These are phyloP conservation scores for Novumbra hubbsi DNA, from an alignment of 2,797 vertebrate species.

Conservation along the genomic window DNA sequence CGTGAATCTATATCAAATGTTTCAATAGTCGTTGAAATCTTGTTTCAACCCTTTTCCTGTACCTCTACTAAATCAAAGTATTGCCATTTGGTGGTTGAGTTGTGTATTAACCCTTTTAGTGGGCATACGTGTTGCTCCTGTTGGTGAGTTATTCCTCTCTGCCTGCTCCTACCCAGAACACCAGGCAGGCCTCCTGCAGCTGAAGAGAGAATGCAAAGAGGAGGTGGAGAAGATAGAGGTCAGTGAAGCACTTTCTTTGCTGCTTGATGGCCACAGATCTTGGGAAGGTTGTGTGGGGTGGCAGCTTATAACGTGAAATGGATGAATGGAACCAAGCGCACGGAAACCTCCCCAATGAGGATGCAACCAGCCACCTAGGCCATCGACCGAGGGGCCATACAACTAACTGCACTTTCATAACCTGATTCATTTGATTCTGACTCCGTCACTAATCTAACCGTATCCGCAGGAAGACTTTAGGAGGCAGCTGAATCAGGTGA, in stretches of 20 bases:
- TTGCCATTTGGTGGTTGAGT: conserved; percentile 1
- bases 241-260: conserved; percentile 25
- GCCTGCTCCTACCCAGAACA: conserved; percentile 79
- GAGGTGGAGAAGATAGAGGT: conserved; percentile 90
- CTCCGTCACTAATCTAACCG: not conserved
- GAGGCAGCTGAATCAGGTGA: conserved; percentile 77
- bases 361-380: no score
- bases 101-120: not conserved
- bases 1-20: no score
- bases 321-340: no score
- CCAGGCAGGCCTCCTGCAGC: conserved; percentile 90
- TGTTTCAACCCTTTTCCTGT: no score
- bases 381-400: no score
- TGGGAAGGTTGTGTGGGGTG: no score
- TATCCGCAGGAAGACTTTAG: conserved; percentile 81
- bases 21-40: no score
- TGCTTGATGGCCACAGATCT: not conserved
- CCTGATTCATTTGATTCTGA: no score
- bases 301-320: no score
- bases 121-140: no score
- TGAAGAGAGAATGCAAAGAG: conserved; percentile 92
- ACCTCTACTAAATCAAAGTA: not conserved
- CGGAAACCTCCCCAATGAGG: no score
- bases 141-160: not conserved
- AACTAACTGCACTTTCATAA: no score